A percentile compares a stretch with the other conserved stretches of the same genome.
Conservation (phyloP, 2,113 vertebrate genomes). For the zebrafish (Danio rerio) region DNA sequence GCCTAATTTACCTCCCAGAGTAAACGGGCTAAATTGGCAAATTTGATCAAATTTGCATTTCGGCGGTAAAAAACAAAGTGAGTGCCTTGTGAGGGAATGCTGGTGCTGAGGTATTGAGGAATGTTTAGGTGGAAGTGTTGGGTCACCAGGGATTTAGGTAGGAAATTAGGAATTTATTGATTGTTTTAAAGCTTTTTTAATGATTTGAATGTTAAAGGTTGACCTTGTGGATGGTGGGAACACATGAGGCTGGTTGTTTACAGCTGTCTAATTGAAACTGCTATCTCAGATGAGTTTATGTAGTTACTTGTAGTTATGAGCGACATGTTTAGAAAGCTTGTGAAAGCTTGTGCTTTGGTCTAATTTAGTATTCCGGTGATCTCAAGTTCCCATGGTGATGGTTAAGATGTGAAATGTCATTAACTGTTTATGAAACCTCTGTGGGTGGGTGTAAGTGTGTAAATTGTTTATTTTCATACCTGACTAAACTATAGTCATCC, state of each 20-base stretch:
- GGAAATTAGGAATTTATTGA: not conserved
- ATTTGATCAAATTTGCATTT: constrained; percentile 57
- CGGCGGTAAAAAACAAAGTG: constrained; percentile 36
- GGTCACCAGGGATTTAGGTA: not conserved
- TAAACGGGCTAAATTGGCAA: constrained; percentile 50
- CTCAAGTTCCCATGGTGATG: constrained; percentile 53
- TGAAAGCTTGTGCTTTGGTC: constrained; percentile 18
- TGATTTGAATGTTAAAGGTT: not conserved
- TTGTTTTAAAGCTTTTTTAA: not conserved
- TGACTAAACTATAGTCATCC: not conserved
- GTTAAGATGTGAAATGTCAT: constrained; percentile 26
- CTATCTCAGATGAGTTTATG: not conserved
- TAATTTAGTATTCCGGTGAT: constrained; percentile 47
- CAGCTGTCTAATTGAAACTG: not conserved
- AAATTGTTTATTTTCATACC: not conserved
- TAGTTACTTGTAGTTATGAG: not conserved
- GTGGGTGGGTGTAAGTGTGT: not conserved
- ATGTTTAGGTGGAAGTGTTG: constrained; percentile 5
- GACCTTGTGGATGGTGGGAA: not conserved
- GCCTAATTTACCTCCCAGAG: constrained; percentile 45
- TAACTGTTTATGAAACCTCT: constrained; percentile 7
- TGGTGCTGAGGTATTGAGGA: constrained; percentile 43
- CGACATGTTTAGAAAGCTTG: constrained; percentile 11
- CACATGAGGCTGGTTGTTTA: not conserved
- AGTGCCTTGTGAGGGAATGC: constrained; percentile 28